A percentile compares a stretch with the other conserved stretches of the same genome.
Evolutionary conservation across 2,797 vertebrate genomes (phyloP).

Genomic region (Saguinus oedipus): DNA sequence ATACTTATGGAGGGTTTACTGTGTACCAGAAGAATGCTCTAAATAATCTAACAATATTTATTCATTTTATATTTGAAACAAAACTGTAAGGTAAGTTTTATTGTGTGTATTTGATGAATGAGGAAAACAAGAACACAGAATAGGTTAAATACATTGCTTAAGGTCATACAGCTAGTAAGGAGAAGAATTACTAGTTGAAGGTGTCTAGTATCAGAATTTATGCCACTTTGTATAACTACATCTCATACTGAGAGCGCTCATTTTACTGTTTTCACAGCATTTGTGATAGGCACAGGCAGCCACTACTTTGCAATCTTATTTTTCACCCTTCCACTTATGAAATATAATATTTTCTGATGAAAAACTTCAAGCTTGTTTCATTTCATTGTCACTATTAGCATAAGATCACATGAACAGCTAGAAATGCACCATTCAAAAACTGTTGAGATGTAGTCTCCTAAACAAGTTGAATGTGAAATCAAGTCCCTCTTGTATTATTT

Average conservation of each 20-base stretch:
- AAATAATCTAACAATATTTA: not conserved
- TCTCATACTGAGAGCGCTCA: not conserved
- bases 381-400: not conserved
- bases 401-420: not conserved
- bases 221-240: not conserved
- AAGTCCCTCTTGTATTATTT: constrained; percentile 24
- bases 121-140: not conserved
- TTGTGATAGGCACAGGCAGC: not conserved
- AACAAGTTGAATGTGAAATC: not conserved
- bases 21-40: not conserved
- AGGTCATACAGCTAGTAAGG: not conserved
- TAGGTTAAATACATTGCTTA: not conserved
- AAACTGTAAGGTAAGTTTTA: not conserved
- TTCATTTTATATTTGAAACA: constrained; percentile 38
- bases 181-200: not conserved
- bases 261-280: not conserved
- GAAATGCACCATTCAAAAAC: not conserved
- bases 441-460: not conserved
- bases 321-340: not conserved
- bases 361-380: not conserved
- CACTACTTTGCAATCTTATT: not conserved
- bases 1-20: not conserved
- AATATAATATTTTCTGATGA: not conserved
- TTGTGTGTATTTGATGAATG: not conserved
- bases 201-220: not conserved